A percentile compares a stretch with the other conserved stretches of the same genome.
Conservation (phyloP, 64 coral and sea anemone genomes). For the Pachyseris speciosa region DNA sequence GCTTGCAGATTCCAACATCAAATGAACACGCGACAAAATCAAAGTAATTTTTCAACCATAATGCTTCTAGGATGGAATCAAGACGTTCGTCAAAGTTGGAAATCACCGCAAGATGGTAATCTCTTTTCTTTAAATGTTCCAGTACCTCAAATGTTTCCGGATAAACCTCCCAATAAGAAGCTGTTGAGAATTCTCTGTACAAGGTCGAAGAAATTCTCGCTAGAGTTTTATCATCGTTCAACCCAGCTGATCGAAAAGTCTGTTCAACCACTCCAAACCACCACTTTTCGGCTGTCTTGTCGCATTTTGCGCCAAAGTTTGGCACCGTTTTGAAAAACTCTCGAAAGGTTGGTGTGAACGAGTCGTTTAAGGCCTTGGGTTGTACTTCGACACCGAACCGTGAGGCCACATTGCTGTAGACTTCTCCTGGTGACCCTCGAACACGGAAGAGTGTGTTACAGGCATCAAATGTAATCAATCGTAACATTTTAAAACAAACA, state of each 20-base stretch:
- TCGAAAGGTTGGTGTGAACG: conserved; percentile 46
- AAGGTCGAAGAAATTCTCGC: conserved; percentile 29
- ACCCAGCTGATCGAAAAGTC: conserved; percentile 69
- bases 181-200: conserved; percentile 56
- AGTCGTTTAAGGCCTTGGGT: conserved; percentile 42
- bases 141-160: conserved; percentile 69
- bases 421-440: conserved; percentile 72
- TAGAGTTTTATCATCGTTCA: conserved; percentile 39
- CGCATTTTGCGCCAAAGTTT: conserved; percentile 56
- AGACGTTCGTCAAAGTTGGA: conserved; percentile 87
- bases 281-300: conserved; percentile 58
- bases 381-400: conserved; percentile 51
- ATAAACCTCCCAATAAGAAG: conserved; percentile 65
- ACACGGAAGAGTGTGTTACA: conserved; percentile 85
- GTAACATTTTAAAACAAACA: conserved; percentile 27
- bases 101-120: conserved; percentile 63
- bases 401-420: conserved; percentile 72
- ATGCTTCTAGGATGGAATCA: conserved; percentile 64
- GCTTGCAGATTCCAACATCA: conserved; percentile 73
- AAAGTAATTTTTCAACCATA: conserved; percentile 66
- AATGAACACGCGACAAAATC: conserved; percentile 75
- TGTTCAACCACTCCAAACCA: conserved; percentile 64
- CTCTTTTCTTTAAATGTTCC: conserved; percentile 41
- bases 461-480: conserved; percentile 83
- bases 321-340: conserved; percentile 59